These are phyloP conservation scores for Acrobasis consociella DNA, from an alignment of 2,888 invertebrate genomes.

Conservation along the genomic window DNA sequence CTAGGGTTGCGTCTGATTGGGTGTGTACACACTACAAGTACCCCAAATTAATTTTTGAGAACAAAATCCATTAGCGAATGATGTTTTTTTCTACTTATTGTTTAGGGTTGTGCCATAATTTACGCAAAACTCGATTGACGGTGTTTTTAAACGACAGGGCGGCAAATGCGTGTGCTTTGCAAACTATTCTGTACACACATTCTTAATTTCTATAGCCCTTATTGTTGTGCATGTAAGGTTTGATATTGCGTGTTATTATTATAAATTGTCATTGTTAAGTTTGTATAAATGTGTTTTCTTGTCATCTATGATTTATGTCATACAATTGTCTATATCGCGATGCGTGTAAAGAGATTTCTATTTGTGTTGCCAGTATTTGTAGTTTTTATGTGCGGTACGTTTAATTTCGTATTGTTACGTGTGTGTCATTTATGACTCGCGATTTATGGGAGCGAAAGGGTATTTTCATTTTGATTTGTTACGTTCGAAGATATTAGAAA, in stretches of 20 bases:
- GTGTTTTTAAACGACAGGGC: constrained; percentile 76
- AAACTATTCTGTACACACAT: constrained; percentile 26
- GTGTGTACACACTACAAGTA: constrained; percentile 72
- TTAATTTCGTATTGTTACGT: constrained; percentile 75
- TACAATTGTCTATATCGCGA: constrained; percentile 76
- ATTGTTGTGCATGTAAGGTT: constrained; percentile 34
- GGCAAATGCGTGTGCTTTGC: constrained; percentile 57
- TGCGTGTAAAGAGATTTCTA: constrained; percentile 78
- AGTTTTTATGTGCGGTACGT: constrained; percentile 67
- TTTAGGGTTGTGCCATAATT: constrained; percentile 79
- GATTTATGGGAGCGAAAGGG: constrained; percentile 65
- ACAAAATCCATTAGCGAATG: constrained; percentile 81
- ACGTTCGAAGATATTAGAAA: constrained; percentile 15
- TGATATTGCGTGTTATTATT: constrained; percentile 31
- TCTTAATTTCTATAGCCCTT: constrained; percentile 30
- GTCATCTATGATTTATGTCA: constrained; percentile 78
- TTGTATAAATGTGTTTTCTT: constrained; percentile 67
- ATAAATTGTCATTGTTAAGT: constrained; percentile 31
- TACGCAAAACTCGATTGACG: constrained; percentile 76
- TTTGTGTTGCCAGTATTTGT: constrained; percentile 66
- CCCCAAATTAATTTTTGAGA: constrained; percentile 81
- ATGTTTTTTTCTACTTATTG: constrained; percentile 69
- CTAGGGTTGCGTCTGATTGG: constrained; percentile 63
- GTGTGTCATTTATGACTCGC: constrained; percentile 64
- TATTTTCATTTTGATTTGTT: constrained; percentile 42